Percentiles rank a stretch among this genome's conserved stretches.
Evolutionary conservation across 2,113 vertebrate genomes (phyloP).

Genomic region (Paraplagusia blochii): DNA sequence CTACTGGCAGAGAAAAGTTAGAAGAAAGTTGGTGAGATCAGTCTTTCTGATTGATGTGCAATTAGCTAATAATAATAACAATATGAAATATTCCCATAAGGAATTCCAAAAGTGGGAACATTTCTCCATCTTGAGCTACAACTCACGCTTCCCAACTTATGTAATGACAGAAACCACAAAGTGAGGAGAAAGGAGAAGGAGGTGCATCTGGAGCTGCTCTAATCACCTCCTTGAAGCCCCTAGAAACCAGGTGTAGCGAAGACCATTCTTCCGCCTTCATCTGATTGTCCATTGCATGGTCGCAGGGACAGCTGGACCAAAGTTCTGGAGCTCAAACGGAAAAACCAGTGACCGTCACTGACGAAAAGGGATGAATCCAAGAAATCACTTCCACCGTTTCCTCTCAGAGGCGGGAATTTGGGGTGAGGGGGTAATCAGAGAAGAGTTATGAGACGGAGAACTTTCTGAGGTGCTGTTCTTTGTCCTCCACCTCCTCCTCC

Average conservation of each 20-base stretch:
- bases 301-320: too few species aligned
- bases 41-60: too few species aligned
- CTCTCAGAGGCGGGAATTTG: conserved; percentile 10
- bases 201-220: conserved; percentile 35
- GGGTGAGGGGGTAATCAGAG: conserved; percentile 42
- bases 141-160: conserved; percentile 44
- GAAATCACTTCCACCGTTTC: conserved; percentile 36
- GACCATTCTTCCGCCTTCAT: too few species aligned
- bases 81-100: too few species aligned
- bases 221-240: conserved; percentile 44
- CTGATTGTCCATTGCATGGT: too few species aligned
- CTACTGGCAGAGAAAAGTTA: too few species aligned
- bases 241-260: conserved; percentile 57
- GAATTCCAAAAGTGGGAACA: background rate
- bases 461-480: background rate
- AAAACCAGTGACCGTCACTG: conserved; percentile 38
- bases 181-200: conserved; percentile 22
- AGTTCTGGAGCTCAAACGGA: conserved; percentile 35
- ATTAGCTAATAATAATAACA: too few species aligned
- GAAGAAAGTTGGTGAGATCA: too few species aligned
- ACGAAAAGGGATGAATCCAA: conserved; percentile 38
- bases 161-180: conserved; percentile 42
- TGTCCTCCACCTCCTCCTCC: background rate
- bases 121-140: conserved; percentile 36
- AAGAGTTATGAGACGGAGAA: conserved; percentile 53